These are phyloP conservation scores for Camponotus fellah DNA, from an alignment of 2,888 invertebrate genomes.

Conservation along the genomic window DNA sequence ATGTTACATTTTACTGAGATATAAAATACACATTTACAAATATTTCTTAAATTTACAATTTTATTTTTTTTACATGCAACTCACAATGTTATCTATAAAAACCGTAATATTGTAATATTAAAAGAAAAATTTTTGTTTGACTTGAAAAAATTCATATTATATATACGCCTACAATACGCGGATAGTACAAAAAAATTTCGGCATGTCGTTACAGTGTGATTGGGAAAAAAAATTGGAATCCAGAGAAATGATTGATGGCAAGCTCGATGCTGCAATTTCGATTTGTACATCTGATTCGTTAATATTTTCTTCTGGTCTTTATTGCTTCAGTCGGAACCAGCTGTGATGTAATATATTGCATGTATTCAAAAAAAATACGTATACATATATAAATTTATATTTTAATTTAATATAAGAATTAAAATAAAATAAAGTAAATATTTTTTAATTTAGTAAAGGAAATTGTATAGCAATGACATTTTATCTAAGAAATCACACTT, in stretches of 20 bases:
- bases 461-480: neutral
- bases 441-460: neutral
- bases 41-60: neutral
- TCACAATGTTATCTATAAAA: neutral
- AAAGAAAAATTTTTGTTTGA: conserved; percentile 15
- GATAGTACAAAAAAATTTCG: conserved; percentile 8
- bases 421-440: conserved; percentile 1
- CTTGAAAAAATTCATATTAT: conserved; percentile 35
- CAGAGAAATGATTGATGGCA: conserved; percentile 28
- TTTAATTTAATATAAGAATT: neutral
- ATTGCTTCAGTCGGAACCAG: neutral
- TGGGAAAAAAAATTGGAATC: conserved; percentile 32
- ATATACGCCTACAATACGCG: conserved; percentile 4
- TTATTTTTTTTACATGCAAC: neutral
- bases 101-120: neutral
- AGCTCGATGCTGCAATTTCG: conserved; percentile 28
- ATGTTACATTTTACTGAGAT: neutral
- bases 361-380: neutral
- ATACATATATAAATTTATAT: neutral
- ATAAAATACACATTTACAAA: neutral
- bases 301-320: conserved; percentile 24
- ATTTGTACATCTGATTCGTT: conserved; percentile 9
- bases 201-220: neutral
- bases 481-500: neutral
- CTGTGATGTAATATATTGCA: neutral